A percentile compares a stretch with the other conserved stretches of the same genome.
Evolutionary conservation across 1,140 invertebrate species (phyloP).

Genomic region (Arctopsyche grandis): DNA sequence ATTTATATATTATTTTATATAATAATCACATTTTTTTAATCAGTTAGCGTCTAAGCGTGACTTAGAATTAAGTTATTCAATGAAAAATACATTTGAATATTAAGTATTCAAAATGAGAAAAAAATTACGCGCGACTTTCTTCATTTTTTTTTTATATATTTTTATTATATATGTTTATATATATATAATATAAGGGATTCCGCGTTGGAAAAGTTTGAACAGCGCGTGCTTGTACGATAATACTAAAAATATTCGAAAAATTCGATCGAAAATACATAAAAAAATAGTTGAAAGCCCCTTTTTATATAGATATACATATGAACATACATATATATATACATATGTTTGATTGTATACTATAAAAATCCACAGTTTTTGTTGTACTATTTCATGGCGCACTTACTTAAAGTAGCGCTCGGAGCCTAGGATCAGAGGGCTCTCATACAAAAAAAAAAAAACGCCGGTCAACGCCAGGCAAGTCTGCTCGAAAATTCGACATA

Average conservation of each 20-base stretch:
- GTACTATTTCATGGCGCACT: no score
- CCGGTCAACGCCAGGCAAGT: no score
- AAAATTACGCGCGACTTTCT: constrained; percentile 10
- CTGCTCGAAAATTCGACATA: no score
- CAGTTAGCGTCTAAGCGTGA: constrained; percentile 54
- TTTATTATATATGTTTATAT: background rate
- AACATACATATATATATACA: background rate
- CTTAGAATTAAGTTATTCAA: constrained; percentile 48
- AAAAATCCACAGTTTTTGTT: no score
- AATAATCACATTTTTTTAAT: constrained; percentile 48
- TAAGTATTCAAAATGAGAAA: constrained; percentile 43
- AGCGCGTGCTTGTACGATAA: no score
- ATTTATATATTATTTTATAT: constrained; percentile 32
- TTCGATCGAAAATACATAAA: no score
- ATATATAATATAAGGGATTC: background rate
- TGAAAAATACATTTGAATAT: constrained; percentile 52
- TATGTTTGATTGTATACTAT: background rate
- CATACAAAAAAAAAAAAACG: no score
- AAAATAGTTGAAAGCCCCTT: background rate
- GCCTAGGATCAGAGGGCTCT: no score
- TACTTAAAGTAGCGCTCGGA: no score
- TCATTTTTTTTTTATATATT: background rate
- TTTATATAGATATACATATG: background rate
- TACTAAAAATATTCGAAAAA: no score
- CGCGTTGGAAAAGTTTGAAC: no score